phyloP scores from a whole-genome alignment of 2,888 invertebrate species.

The Corbicula japonica region DNA sequence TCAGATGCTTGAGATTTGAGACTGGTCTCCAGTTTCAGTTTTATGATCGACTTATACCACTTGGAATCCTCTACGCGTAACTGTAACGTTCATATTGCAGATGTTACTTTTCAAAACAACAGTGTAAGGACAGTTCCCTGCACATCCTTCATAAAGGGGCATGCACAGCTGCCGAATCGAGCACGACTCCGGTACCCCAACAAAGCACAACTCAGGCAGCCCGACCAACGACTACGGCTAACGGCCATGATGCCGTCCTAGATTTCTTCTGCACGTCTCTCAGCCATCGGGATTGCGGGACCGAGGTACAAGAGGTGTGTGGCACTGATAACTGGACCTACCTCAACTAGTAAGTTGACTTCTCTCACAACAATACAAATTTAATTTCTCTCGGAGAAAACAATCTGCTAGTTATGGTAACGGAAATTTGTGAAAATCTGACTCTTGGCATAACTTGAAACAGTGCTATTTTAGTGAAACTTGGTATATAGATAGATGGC shows the following conservation, averaged over 20 bases:
- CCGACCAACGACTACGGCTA: conserved; percentile 19
- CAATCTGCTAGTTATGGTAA: no score
- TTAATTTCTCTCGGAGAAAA: no score
- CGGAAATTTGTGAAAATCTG: no score
- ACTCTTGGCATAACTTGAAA: no score
- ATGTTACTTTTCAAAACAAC: conserved; percentile 67
- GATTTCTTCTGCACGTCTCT: conserved; percentile 71
- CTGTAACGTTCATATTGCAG: no score
- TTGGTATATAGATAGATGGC: no score
- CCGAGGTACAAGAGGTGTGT: conserved; percentile 54
- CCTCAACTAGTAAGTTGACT: conserved; percentile 60
- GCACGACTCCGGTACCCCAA: conserved; percentile 42
- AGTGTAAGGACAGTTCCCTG: conserved; percentile 50
- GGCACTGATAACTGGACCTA: conserved; percentile 63
- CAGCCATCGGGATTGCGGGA: conserved; percentile 55
- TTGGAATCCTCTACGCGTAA: no score
- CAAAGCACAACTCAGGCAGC: no score
- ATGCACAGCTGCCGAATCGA: conserved; percentile 42
- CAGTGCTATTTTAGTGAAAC: no score
- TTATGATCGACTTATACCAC: no score
- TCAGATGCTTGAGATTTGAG: no score
- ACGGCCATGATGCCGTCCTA: conserved; percentile 59
- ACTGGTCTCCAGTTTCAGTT: no score
- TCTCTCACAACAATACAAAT: background rate
- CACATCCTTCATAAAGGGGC: conserved; percentile 58